Percentiles rank a stretch among this genome's conserved stretches.
phyloP scores from a whole-genome alignment of 2,888 invertebrate genomes.

The Empis livida region DNA sequence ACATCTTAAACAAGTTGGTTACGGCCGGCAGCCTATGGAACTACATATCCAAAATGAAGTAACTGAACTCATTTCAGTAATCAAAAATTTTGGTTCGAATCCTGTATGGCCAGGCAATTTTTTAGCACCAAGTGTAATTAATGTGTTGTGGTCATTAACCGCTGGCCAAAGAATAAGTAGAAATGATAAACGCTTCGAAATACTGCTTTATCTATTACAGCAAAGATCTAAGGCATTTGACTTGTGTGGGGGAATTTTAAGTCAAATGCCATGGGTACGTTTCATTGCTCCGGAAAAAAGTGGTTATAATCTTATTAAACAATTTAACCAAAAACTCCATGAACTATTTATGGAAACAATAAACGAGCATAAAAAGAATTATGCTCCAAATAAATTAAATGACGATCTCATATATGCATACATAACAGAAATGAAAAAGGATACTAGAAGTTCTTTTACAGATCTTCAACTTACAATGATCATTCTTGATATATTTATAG shows the following conservation, averaged over 20 bases:
- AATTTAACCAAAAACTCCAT: too few species aligned
- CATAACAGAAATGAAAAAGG: constrained; percentile 43
- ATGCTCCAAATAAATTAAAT: constrained; percentile 33
- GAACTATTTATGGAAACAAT: constrained; percentile 44
- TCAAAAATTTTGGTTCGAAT: constrained; percentile 16
- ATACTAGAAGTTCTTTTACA: constrained; percentile 27
- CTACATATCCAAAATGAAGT: constrained; percentile 43
- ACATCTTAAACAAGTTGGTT: too few species aligned
- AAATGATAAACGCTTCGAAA: constrained; percentile 33
- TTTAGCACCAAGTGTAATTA: constrained; percentile 46
- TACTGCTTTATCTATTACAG: constrained; percentile 38
- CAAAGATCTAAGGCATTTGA: constrained; percentile 42
- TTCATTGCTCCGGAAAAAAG: constrained; percentile 45
- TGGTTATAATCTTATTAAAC: constrained; percentile 45
- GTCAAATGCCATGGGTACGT: constrained; percentile 50
- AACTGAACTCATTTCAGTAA: constrained; percentile 28
- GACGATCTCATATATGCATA: constrained; percentile 51
- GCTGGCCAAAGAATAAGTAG: constrained; percentile 40
- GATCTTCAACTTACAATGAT: too few species aligned
- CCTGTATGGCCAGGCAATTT: constrained; percentile 30
- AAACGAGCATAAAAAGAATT: constrained; percentile 39
- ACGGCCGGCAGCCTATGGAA: constrained; percentile 42
- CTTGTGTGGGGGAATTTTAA: constrained; percentile 44
- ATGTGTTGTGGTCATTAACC: constrained; percentile 50
- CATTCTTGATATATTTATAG: constrained; percentile 59